Base-by-base conservation (phyloP, 2,888 invertebrate species). In the Epirrhoe alternata region DNA sequence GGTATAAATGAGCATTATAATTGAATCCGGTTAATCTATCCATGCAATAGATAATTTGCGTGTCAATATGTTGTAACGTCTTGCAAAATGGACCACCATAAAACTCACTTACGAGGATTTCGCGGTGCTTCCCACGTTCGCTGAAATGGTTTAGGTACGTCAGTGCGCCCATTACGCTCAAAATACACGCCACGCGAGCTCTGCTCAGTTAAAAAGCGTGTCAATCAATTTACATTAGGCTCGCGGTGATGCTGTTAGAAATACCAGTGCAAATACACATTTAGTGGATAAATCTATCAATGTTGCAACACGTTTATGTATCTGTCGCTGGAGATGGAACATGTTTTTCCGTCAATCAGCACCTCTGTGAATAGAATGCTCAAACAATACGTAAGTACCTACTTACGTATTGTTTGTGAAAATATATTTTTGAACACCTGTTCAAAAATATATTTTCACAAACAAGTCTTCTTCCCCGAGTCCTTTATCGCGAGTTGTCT, bases 211-310 rank as follows among this genome's bases (percentile, higher is more conserved):
- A 86, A 88, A 89, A 89, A 87, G 83, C 89, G 80, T 89, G 87
- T 88, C 90, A 89, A 89, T 92, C 89, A 87, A 88, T 88, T 86
- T 78, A 83, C 81, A 86, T 87, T 84, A 83, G 79, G 79, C 79
- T 75, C 70, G 78, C 72, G 77, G 81, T 80, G 82, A 82, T 80
- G 79, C 73, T 76, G 77, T 76, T 77, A 75, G 78, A 78, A 76
- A 81, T 78, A 80, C 73, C 73, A 79, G 74, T 74, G 72, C 77
- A 65, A 75, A 71, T 71, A 75, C 64, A 68, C 69, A 63, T 70
- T 72, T 64, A 69, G 73, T 74, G 68, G 66, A 75, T 71, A 75
- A 78, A 81, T 79, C 80, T 75, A 74, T 74, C 72, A 70, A 58
- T 61, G 65, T 64, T 67, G 65, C 68, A 71, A 66, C 57, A 64